These are phyloP conservation scores for Alces alces DNA, from an alignment of 2,113 vertebrate species.

Conservation along the genomic window DNA sequence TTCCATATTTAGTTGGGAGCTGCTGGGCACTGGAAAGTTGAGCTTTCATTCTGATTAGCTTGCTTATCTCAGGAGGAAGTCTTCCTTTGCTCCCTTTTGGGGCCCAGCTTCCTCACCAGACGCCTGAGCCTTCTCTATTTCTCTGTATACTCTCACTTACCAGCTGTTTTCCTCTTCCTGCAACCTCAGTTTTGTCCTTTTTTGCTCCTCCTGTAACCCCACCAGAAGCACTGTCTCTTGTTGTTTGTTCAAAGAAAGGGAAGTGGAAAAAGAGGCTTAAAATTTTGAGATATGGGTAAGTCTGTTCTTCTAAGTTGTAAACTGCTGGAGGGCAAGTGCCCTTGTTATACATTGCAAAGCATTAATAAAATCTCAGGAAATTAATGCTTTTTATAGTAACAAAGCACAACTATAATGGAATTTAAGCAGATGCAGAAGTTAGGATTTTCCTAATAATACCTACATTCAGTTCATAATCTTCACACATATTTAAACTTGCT, in stretches of 20 bases:
- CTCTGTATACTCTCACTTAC: neutral
- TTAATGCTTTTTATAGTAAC: neutral
- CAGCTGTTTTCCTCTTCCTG: neutral
- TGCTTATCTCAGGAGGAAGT: neutral
- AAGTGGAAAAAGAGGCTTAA: neutral
- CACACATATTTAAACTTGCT: neutral
- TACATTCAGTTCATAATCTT: neutral
- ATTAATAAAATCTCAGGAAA: neutral
- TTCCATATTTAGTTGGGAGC: neutral
- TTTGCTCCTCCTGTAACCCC: neutral
- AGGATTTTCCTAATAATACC: neutral
- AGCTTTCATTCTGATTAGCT: neutral
- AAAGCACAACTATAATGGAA: neutral
- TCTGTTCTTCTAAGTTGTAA: neutral
- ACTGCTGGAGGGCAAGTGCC: neutral
- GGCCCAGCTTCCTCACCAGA: neutral
- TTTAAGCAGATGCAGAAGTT: neutral
- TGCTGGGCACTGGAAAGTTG: neutral
- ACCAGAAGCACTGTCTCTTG: neutral
- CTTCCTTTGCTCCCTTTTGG: neutral
- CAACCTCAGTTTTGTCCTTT: neutral
- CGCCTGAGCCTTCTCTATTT: neutral
- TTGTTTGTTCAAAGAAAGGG: neutral
- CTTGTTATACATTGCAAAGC: neutral
- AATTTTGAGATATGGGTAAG: neutral